These are phyloP conservation scores for Eudyptes chrysolophus DNA, from an alignment of 2,113 vertebrate genomes.

Conservation along the genomic window DNA sequence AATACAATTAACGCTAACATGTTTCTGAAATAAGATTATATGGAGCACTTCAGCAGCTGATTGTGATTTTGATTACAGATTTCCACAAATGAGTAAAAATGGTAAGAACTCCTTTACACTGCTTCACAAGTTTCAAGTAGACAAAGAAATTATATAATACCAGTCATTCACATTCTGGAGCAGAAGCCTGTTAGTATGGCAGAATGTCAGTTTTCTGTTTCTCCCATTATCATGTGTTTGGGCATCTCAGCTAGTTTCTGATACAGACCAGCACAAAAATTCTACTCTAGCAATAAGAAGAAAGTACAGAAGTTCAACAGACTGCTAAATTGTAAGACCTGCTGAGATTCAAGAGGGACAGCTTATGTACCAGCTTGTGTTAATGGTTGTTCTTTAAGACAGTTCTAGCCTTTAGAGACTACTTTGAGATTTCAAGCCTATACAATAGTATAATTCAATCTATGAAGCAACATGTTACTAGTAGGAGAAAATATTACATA, in stretches of 20 bases:
- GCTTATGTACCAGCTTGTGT: neutral
- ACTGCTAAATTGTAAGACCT: neutral
- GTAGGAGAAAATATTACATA: neutral
- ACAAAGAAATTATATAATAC: neutral
- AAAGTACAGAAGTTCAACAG: neutral
- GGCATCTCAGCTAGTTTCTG: neutral
- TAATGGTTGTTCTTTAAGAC: neutral
- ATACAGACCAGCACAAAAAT: neutral
- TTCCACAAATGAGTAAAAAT: neutral
- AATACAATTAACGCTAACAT: neutral
- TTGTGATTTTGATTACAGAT: constrained; percentile 22
- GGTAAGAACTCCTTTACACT: neutral
- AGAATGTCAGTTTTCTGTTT: neutral
- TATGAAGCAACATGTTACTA: neutral
- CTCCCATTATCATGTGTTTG: neutral
- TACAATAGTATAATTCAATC: neutral
- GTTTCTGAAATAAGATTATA: constrained; percentile 16
- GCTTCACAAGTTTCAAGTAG: neutral
- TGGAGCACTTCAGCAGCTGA: neutral
- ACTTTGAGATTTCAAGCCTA: neutral
- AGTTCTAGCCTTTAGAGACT: neutral
- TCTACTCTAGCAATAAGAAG: neutral
- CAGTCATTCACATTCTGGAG: neutral
- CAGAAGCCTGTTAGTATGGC: neutral
- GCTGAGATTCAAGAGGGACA: neutral